Conservation (phyloP, 2,797 vertebrate species). For the Orientallactaga sibirica region DNA sequence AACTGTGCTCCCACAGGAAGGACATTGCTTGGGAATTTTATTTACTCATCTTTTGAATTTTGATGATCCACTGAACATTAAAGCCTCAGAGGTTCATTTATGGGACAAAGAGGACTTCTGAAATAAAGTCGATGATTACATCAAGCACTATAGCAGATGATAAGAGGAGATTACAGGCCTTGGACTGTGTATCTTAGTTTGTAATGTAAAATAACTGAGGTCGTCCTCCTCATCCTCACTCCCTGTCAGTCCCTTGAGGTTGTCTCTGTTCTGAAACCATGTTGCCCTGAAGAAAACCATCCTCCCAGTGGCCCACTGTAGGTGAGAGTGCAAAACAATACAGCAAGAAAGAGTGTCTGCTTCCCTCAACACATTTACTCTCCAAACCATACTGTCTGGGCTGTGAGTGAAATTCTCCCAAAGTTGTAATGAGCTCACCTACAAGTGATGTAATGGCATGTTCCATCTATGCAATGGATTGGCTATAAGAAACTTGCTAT, state of each 20-base stretch:
- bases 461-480: constrained; percentile 67
- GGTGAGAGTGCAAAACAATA: constrained; percentile 80
- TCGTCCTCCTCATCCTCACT: constrained; percentile 58
- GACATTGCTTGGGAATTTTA: no score
- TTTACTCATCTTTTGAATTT: no score
- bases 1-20: no score
- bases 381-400: constrained; percentile 85
- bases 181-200: constrained; percentile 57
- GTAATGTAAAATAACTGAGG: constrained; percentile 67
- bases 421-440: constrained; percentile 77
- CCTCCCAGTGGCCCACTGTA: constrained; percentile 82
- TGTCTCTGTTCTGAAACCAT: constrained; percentile 83
- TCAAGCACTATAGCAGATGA: constrained; percentile 99
- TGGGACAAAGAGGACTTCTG: constrained; percentile 93
- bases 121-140: constrained; percentile 98
- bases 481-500: constrained; percentile 81
- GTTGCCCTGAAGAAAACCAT: constrained; percentile 86
- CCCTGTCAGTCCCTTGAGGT: constrained; percentile 67
- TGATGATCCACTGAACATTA: no score
- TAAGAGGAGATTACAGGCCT: constrained; percentile 85
- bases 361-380: constrained; percentile 84
- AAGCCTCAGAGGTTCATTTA: no score
- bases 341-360: constrained; percentile 84
- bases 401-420: constrained; percentile 80
- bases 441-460: constrained; percentile 16